phyloP scores from a whole-genome alignment of 2,113 vertebrate genomes.

The Poeciliopsis prolifica region DNA sequence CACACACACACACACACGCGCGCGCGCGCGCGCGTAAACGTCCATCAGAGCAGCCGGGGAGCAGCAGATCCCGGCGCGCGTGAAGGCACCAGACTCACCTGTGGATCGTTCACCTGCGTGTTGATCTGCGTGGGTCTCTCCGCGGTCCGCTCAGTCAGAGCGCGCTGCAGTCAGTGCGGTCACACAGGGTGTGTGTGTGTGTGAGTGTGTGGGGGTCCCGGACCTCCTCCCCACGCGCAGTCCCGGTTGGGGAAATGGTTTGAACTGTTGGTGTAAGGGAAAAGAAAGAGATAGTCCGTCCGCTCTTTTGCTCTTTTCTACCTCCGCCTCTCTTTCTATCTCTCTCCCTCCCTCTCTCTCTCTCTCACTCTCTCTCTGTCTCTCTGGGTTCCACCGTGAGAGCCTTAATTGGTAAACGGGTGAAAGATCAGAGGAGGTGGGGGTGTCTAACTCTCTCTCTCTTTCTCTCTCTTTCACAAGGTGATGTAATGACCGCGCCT shows the following conservation, averaged over 20 bases:
- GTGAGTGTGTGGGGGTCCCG: slow-evolving; percentile 28
- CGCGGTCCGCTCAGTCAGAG: slow-evolving; percentile 40
- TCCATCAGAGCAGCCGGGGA: not conserved
- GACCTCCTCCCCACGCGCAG: slow-evolving; percentile 68
- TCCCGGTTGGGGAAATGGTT: slow-evolving; percentile 65
- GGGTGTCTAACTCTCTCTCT: slow-evolving; percentile 41
- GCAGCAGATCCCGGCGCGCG: not conserved
- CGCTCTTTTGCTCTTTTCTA: slow-evolving; percentile 59
- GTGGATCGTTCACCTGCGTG: slow-evolving; percentile 9
- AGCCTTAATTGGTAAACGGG: slow-evolving; percentile 76
- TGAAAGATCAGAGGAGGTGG: slow-evolving; percentile 41
- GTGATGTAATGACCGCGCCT: slow-evolving; percentile 83
- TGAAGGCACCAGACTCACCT: slow-evolving; percentile 44
- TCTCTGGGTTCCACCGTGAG: slow-evolving; percentile 26
- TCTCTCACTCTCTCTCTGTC: slow-evolving; percentile 20
- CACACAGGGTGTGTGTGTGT: slow-evolving; percentile 18
- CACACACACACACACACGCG: not conserved
- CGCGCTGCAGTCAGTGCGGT: slow-evolving; percentile 25
- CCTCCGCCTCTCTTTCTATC: slow-evolving; percentile 41
- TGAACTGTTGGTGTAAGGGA: slow-evolving; percentile 48
- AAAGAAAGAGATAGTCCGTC: slow-evolving; percentile 69
- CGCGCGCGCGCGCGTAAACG: not conserved
- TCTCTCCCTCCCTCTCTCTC: slow-evolving; percentile 28
- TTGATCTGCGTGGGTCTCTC: slow-evolving; percentile 23
- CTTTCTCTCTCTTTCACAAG: slow-evolving; percentile 7